Conservation (phyloP, 2,888 invertebrate species). For the Nycteola revayana region DNA sequence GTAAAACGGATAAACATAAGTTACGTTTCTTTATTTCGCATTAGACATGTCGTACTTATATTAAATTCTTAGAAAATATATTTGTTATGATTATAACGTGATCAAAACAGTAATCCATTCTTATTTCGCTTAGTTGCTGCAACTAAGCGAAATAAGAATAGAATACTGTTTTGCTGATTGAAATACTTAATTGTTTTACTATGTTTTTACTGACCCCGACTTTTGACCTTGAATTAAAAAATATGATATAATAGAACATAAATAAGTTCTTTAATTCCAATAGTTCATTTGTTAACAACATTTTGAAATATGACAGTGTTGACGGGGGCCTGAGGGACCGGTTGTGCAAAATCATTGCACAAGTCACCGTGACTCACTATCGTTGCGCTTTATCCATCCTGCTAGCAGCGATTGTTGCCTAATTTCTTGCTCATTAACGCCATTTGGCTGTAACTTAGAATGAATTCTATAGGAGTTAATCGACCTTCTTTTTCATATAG, state of each 20-base stretch:
- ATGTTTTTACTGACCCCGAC: constrained; percentile 39
- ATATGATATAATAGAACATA: constrained; percentile 1
- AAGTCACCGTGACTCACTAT: constrained; percentile 65
- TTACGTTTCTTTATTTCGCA: too few relatives aligned
- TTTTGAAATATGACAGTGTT: constrained; percentile 48
- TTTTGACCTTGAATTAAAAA: constrained; percentile 9
- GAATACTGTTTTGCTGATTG: too few relatives aligned
- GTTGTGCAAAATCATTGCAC: constrained; percentile 71
- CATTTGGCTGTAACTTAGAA: constrained; percentile 23
- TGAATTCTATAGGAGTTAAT: constrained; percentile 11
- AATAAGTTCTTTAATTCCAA: constrained; percentile 12
- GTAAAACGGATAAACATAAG: too few relatives aligned
- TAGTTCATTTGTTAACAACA: too few relatives aligned
- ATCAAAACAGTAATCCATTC: too few relatives aligned
- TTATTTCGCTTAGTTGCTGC: too few relatives aligned
- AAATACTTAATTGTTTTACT: too few relatives aligned
- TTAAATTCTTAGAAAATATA: too few relatives aligned
- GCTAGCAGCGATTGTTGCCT: constrained; percentile 55
- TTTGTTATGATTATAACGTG: too few relatives aligned
- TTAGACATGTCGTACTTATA: too few relatives aligned
- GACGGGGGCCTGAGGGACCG: constrained; percentile 47
- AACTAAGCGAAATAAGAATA: too few relatives aligned
- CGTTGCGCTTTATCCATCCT: constrained; percentile 58
- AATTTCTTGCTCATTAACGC: constrained; percentile 55
- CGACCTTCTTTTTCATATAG: constrained; percentile 9